phyloP scores from a whole-genome alignment of 2,888 invertebrate species.

The Eulithis prunata region DNA sequence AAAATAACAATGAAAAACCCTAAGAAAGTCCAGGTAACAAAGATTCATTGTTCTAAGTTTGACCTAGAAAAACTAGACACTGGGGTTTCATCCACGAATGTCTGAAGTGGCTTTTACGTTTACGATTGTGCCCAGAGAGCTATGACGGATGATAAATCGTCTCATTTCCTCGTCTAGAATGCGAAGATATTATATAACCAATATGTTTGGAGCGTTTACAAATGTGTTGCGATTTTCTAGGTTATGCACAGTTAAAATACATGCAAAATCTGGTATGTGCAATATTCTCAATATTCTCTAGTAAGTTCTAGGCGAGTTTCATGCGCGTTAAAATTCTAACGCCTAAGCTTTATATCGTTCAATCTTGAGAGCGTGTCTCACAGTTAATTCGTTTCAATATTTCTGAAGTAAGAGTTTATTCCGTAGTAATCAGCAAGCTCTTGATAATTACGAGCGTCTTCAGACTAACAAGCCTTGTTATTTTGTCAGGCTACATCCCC shows the following conservation, averaged over 20 bases:
- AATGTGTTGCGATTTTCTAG: not conserved
- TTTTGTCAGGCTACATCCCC: slow-evolving; percentile 6
- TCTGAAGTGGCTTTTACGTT: slow-evolving; percentile 43
- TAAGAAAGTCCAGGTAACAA: slow-evolving; percentile 17
- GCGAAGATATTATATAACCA: slow-evolving; percentile 10
- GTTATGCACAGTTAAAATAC: not conserved
- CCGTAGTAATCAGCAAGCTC: not conserved
- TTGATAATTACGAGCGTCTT: slow-evolving; percentile 7
- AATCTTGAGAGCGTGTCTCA: too few species aligned
- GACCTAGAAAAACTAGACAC: slow-evolving; percentile 35
- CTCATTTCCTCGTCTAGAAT: slow-evolving; percentile 38
- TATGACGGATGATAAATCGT: slow-evolving; percentile 41
- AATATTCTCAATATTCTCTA: too few species aligned
- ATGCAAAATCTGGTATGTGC: too few species aligned
- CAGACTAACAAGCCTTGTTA: slow-evolving; percentile 9
- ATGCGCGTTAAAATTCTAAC: too few species aligned
- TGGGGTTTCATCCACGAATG: slow-evolving; percentile 43
- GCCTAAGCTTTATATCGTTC: too few species aligned
- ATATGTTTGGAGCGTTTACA: not conserved
- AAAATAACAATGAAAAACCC: not conserved
- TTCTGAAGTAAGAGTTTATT: not conserved
- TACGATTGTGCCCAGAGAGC: slow-evolving; percentile 39
- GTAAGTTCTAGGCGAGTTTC: too few species aligned
- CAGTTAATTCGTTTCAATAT: not conserved
- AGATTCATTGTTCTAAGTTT: slow-evolving; percentile 25